Conservation (phyloP, 2,888 invertebrate genomes). For the Drosophila meridionalis region DNA sequence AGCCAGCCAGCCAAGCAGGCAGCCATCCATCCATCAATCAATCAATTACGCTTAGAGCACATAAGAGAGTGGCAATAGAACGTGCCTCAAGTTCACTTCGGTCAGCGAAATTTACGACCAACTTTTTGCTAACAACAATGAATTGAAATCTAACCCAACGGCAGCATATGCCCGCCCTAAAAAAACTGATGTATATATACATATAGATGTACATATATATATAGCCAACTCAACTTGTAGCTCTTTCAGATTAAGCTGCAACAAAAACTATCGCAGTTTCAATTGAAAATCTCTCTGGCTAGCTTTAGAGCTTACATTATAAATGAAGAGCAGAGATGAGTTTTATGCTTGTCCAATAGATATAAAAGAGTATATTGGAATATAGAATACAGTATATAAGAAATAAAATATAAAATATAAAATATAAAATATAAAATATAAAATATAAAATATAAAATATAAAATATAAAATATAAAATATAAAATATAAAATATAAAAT, state of each 20-base stretch:
- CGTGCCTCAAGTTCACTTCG: slow-evolving; percentile 62
- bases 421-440: too few species aligned
- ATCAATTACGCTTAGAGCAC: slow-evolving; percentile 73
- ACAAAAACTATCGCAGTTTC: slow-evolving; percentile 12
- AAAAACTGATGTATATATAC: background rate
- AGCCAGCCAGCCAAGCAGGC: slow-evolving; percentile 50
- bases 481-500: too few species aligned
- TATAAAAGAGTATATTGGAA: background rate
- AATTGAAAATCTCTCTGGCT: slow-evolving; percentile 19
- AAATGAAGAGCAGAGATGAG: slow-evolving; percentile 5
- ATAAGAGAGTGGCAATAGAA: slow-evolving; percentile 52
- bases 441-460: too few species aligned
- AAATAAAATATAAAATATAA: too few species aligned
- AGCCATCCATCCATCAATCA: slow-evolving; percentile 70
- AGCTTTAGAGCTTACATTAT: slow-evolving; percentile 1
- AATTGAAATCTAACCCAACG: slow-evolving; percentile 38
- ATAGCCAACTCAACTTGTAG: slow-evolving; percentile 2
- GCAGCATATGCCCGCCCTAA: too few species aligned
- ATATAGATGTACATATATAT: background rate
- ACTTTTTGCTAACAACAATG: slow-evolving; percentile 63
- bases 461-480: too few species aligned
- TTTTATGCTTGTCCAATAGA: background rate
- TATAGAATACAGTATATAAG: too few species aligned
- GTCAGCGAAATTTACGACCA: slow-evolving; percentile 70
- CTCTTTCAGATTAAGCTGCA: slow-evolving; percentile 2